Conservation (phyloP, 2,888 invertebrate species). For the Lamproptera curius region DNA sequence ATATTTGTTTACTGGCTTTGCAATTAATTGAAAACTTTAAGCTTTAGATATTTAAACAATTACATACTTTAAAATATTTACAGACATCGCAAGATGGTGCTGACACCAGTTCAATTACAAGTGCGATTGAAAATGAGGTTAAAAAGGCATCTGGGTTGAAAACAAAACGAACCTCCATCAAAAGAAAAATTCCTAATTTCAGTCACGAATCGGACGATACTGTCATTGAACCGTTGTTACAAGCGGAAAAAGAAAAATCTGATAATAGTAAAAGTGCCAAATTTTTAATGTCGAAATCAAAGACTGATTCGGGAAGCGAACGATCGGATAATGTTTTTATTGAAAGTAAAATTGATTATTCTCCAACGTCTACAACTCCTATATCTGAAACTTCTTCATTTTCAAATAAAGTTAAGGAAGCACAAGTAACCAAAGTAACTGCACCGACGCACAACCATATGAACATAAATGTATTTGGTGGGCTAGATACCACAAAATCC, state of each 20-base stretch:
- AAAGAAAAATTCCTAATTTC: slow-evolving; percentile 56
- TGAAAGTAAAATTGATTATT: slow-evolving; percentile 34
- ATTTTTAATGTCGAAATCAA: slow-evolving; percentile 53
- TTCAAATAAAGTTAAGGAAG: slow-evolving; percentile 36
- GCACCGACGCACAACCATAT: slow-evolving; percentile 50
- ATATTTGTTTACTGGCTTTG: too few species aligned
- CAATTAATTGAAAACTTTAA: too few species aligned
- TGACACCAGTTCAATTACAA: slow-evolving; percentile 58
- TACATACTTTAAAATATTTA: too few species aligned
- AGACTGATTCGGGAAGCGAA: slow-evolving; percentile 53
- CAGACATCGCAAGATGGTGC: slow-evolving; percentile 68
- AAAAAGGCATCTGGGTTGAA: slow-evolving; percentile 69
- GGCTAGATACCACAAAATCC: slow-evolving; percentile 34
- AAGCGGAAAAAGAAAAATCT: slow-evolving; percentile 50
- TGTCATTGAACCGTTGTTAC: slow-evolving; percentile 63
- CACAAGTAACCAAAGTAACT: slow-evolving; percentile 28
- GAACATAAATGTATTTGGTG: slow-evolving; percentile 54
- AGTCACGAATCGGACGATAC: slow-evolving; percentile 62
- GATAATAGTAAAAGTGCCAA: slow-evolving; percentile 60
- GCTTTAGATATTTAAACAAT: too few species aligned
- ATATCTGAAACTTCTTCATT: slow-evolving; percentile 28
- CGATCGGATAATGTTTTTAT: slow-evolving; percentile 38
- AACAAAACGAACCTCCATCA: slow-evolving; percentile 61
- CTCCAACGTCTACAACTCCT: slow-evolving; percentile 26
- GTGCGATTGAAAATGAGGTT: slow-evolving; percentile 62